phyloP scores from a whole-genome alignment of 1,140 invertebrate genomes.

The Mactra quadrangularis region DNA sequence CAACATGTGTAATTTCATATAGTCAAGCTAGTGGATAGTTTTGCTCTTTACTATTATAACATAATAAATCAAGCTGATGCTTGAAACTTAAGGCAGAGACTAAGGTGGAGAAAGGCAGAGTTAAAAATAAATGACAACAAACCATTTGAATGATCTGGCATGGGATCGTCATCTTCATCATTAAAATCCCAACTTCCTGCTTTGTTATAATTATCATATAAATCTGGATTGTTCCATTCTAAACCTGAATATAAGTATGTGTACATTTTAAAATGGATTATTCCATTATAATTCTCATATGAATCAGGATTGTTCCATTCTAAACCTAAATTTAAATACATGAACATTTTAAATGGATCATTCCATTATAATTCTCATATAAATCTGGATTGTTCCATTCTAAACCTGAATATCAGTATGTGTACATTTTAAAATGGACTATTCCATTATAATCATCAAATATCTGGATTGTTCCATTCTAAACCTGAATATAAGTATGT shows the following conservation, averaged over 20 bases:
- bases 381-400: constrained; percentile 82
- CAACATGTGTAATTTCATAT: no score
- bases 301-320: constrained; percentile 82
- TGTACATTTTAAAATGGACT: no score
- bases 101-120: no score
- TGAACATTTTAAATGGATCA: no score
- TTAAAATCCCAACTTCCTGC: constrained; percentile 84
- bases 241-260: constrained; percentile 74
- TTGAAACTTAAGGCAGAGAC: no score
- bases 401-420: constrained; percentile 73
- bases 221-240: constrained; percentile 81
- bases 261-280: no score
- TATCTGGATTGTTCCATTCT: constrained; percentile 81
- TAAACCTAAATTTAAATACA: constrained; percentile 73
- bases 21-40: no score
- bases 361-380: constrained; percentile 81
- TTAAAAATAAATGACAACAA: not conserved
- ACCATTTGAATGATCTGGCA: constrained; percentile 74
- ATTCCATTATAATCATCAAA: constrained; percentile 81
- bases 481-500: constrained; percentile 74
- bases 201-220: constrained; percentile 80
- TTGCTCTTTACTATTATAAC: no score
- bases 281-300: constrained; percentile 81
- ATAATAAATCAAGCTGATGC: no score
- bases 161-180: constrained; percentile 82